phyloP scores from a whole-genome alignment of 2,888 invertebrate genomes.

The Gortyna flavago region DNA sequence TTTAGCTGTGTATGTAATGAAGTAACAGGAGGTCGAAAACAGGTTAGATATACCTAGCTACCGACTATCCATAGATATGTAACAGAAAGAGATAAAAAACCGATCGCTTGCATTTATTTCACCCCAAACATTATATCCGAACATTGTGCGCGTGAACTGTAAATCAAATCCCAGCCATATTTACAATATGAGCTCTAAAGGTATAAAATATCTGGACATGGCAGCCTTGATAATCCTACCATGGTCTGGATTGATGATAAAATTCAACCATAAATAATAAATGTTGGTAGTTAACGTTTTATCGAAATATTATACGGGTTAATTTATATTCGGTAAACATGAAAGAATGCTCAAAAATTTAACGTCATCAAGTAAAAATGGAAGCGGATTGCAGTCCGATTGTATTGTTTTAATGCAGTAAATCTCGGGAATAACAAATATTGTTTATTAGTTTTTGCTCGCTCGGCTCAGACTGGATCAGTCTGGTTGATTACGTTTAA shows the following conservation, averaged over 20 bases:
- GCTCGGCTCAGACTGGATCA: neutral
- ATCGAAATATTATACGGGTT: constrained; percentile 71
- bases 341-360: constrained; percentile 61
- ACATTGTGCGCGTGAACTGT: constrained; percentile 23
- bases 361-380: constrained; percentile 38
- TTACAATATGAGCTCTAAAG: constrained; percentile 51
- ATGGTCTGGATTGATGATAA: constrained; percentile 67
- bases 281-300: constrained; percentile 71
- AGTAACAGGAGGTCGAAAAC: neutral
- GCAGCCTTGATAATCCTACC: constrained; percentile 55
- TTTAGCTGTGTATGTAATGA: neutral
- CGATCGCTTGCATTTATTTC: constrained; percentile 13
- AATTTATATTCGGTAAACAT: constrained; percentile 71
- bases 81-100: constrained; percentile 17
- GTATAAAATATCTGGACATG: constrained; percentile 57
- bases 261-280: constrained; percentile 74
- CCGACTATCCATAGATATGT: neutral
- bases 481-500: neutral
- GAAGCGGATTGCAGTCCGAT: constrained; percentile 26
- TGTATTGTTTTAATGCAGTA: constrained; percentile 25
- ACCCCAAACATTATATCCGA: constrained; percentile 10
- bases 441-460: neutral
- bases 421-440: constrained; percentile 5
- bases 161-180: constrained; percentile 37
- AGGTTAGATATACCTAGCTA: neutral